Base-by-base conservation (phyloP, 1,140 invertebrate genomes). In the Pomacea maculata region DNA sequence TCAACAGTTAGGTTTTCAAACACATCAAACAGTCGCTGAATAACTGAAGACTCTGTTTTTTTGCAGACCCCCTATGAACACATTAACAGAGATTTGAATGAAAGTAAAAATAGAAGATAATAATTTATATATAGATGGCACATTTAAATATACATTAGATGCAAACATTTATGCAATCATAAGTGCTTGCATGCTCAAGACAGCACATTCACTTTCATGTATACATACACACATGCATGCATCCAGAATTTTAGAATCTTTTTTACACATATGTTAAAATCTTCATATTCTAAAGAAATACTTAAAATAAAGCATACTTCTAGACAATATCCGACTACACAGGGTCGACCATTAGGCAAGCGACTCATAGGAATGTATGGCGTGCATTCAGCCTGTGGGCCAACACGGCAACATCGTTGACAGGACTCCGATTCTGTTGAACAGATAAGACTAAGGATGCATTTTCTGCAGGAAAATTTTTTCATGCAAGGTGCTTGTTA, bases 271-370 rank as follows among this genome's bases (percentile, higher is more conserved):
- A 21, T 25, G 68, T 12, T 29, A 25, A 3, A 29, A 45, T 15
- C 68, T 15, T 5, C 68, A 45, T 11, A 15, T 19, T n/a, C 9
- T 52, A 17, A 19, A 9, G 54, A 3, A 45, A 45, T 45, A 45
- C 34, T 52, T 17, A 73, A 73, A 19, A 34, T 19, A 21, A 21
- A 52, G 34, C 89, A 84, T 92, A 96, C 96, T 92, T 96, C 95
- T 90, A 97, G 97, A 90, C 97, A 98, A 90, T 97, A 98, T 67
- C 97, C 97, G 93, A 97, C 96, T 88, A 98, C 96, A 89, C 97
- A 99, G 3, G 97, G 97, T 7, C 97, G 97, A 2, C 97, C 97
- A 92, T 98, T 96, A 0, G 96, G 95, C 75, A 98, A 92, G 82
- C 96, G 95, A 90, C 97, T 96, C 8, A 80, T 82, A 21, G 54